Evolutionary conservation across 1,140 invertebrate genomes (phyloP).

Genomic region (Drosophila eugracilis): DNA sequence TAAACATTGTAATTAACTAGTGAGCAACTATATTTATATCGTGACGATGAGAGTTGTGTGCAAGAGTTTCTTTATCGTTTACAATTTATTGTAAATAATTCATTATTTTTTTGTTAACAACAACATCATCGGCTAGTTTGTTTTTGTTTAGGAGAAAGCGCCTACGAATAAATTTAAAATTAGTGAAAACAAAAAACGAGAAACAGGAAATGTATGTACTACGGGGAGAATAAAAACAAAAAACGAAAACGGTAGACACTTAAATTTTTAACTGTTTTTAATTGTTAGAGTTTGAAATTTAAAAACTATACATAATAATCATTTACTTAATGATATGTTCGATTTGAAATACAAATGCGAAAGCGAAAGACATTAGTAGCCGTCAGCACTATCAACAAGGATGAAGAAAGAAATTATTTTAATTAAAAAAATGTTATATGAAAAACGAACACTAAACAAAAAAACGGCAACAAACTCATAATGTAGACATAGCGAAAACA

Average conservation of each 20-base stretch:
- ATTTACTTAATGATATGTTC: conserved; percentile 75
- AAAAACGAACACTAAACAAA: conserved; percentile 46
- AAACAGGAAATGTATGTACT: conserved; percentile 74
- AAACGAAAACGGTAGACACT: conserved; percentile 37
- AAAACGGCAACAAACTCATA: conserved; percentile 61
- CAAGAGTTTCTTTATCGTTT: conserved; percentile 51
- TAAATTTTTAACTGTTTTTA: conserved; percentile 83
- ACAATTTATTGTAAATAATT: conserved; percentile 83
- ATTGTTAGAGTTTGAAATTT: conserved; percentile 80
- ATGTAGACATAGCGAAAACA: conserved; percentile 70
- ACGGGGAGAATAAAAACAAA: conserved; percentile 46
- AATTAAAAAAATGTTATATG: conserved; percentile 79
- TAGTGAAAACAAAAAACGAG: conserved; percentile 63
- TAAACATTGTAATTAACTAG: conserved; percentile 47
- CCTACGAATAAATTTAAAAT: conserved; percentile 76
- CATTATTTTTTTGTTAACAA: conserved; percentile 53
- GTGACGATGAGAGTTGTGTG: conserved; percentile 52
- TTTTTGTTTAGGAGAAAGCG: conserved; percentile 52
- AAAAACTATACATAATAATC: conserved; percentile 61
- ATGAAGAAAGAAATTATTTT: conserved; percentile 71
- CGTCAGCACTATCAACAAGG: conserved; percentile 50
- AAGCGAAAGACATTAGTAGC: conserved; percentile 63
- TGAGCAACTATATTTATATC: conserved; percentile 56
- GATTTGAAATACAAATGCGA: conserved; percentile 49
- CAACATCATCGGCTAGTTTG: conserved; percentile 43